Percentiles rank a stretch among this genome's conserved stretches.
Conservation (phyloP, 2,113 vertebrate species). For the Ptyas mucosa region DNA sequence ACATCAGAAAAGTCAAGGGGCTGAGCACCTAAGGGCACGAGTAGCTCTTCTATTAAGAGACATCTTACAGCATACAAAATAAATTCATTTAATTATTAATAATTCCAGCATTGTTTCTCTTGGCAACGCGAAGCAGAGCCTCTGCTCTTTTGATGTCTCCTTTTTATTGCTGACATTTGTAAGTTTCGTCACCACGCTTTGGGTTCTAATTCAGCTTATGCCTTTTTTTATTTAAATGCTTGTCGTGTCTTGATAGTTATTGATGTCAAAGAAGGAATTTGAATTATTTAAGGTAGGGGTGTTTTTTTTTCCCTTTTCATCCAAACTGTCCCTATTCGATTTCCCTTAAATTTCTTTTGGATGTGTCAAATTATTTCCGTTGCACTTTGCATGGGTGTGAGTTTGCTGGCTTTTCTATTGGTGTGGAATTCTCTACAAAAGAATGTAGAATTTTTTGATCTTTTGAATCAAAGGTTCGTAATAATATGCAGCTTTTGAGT, state of each 20-base stretch:
- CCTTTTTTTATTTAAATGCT: conserved; percentile 60
- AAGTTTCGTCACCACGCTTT: neutral
- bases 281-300: conserved; percentile 95
- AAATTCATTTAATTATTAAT: neutral
- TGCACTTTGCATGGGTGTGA: conserved; percentile 33
- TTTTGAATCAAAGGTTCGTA: neutral
- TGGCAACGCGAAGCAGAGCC: neutral
- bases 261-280: conserved; percentile 99
- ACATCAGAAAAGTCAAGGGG: neutral
- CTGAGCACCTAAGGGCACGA: neutral
- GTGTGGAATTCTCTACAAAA: conserved; percentile 20
- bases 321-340: neutral
- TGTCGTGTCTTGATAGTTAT: conserved; percentile 76
- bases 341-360: conserved; percentile 3
- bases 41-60: neutral
- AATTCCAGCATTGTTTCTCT: neutral
- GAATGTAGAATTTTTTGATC: neutral
- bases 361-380: conserved; percentile 49
- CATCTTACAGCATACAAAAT: neutral
- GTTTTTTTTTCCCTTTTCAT: conserved; percentile 29
- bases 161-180: neutral
- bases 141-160: neutral
- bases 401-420: conserved; percentile 17
- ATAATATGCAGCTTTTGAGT: neutral
- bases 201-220: conserved; percentile 15